Base-by-base conservation (phyloP, 2,797 vertebrate genomes). In the Percopsis omiscomaycus region DNA sequence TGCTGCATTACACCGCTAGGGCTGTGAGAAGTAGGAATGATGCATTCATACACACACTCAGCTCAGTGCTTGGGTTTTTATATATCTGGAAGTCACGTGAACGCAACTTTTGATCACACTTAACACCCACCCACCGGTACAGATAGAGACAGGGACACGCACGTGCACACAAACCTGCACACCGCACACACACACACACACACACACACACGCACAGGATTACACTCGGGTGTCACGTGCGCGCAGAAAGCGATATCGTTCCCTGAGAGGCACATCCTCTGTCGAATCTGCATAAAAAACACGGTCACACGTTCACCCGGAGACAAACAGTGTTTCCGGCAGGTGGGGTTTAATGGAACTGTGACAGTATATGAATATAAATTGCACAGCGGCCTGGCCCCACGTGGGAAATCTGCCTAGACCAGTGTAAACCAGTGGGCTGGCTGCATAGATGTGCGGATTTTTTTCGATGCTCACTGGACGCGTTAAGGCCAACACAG, bases 51-150 rank as follows among this genome's bases (percentile, higher is more conserved):
- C 79, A 70, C 77, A 72, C 73, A 65, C 1, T 89, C 79, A 83
- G 74, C 84, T 84, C 82, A 84, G 85, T 84, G 52, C 61, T 82
- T 72, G 81, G 88, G 84, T 87, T 89, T 89, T 91, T 87, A 89
- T 90, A 86, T 86, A 89, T 89, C 52, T 67, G 59, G 65, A 68
- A 75, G 87, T 84, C 66, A 73, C 78, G 85, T 78, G 76, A 82
- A 84, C 75, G 78, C 79, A 67, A 87, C 76, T 83, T 88, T 87
- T 89, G 86, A 90, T 89, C 86, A 83, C 77, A 84, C 83, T 81
- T 86, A 74, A 78, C 55, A 66, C 61, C 29, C 30, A 1, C 50
- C 52, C 73, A 32, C 68, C 28, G n/a, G 55, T 69, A 42, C 50
- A 63, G 14, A 5, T 47, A 71, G 66, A 59, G 75, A 67, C 52